These are phyloP conservation scores for Lasioglossum villosulum DNA, from an alignment of 2,888 invertebrate genomes.

Conservation along the genomic window DNA sequence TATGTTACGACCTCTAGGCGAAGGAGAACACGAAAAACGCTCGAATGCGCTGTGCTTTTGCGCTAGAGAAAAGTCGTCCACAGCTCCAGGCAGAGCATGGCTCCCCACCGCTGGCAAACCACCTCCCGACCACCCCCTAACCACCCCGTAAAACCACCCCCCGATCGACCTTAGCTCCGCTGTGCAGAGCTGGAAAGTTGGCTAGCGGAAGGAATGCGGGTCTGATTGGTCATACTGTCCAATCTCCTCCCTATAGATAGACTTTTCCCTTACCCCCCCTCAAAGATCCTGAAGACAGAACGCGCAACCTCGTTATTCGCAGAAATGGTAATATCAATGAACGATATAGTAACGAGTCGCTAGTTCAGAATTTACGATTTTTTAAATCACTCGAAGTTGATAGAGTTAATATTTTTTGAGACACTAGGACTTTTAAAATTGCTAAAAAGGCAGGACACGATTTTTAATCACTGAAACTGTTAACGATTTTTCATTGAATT, in stretches of 20 bases:
- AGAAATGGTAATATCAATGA: background rate
- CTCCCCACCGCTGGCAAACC: background rate
- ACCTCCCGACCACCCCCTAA: background rate
- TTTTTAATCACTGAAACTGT: too few relatives aligned
- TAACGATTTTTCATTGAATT: too few relatives aligned
- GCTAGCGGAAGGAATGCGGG: background rate
- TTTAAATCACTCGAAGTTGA: too few relatives aligned
- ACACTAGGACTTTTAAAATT: too few relatives aligned
- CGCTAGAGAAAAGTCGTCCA: background rate
- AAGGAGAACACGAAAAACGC: background rate
- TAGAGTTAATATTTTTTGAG: too few relatives aligned
- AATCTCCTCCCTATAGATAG: background rate
- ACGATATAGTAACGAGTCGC: background rate
- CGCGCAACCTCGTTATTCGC: background rate
- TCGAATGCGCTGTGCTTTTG: background rate
- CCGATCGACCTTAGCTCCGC: background rate
- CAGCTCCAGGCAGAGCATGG: background rate
- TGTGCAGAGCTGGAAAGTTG: conserved; percentile 1
- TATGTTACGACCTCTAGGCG: conserved; percentile 5
- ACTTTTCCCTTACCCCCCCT: background rate
- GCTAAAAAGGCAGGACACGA: too few relatives aligned
- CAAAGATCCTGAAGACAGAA: background rate
- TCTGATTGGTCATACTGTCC: background rate
- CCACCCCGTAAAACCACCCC: background rate
- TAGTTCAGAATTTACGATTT: too few relatives aligned